Base-by-base conservation (phyloP, 2,888 invertebrate genomes). In the Papilio elwesi region DNA sequence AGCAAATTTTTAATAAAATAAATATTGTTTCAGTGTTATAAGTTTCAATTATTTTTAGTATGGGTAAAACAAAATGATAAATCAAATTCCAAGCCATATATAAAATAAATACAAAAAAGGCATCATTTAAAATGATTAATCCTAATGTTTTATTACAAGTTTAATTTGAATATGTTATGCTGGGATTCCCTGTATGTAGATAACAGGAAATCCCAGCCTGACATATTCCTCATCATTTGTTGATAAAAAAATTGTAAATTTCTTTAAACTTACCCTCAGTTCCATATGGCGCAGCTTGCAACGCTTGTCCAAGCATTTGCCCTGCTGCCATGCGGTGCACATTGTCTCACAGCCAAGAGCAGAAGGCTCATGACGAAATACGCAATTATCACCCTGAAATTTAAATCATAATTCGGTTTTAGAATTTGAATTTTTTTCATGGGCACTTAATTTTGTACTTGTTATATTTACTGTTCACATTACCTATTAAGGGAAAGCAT, bases 261-360 rank as follows among this genome's bases (percentile, higher is more conserved):
- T 16, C 48, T 69, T 67, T 47, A 66, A 68, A 85, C 93, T 87
- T 90, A 97, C 97, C 91, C 96, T 95, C 77, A 97, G 94, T 88
- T 97, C 97, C 97, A 97, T 97, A 88, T 98, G 98, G 82, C 98
- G 95, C 83, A 96, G 96, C 85, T 96, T 96, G 90, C 98, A 98
- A 80, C 96, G 95, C 81, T 95, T 95, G 83, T 96, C 96, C 53
- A 95, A 92, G 86, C 98, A 98, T 85, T 96, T 96, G 78, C 97
- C 97, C 87, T 96, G 96, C 85, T 96, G 96, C 98, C 98, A 98
- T 77, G 96, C 95, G 11, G 95, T 91, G 88, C 98, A 98, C 88
- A 97, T 96, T 1, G 96, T 96, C 93, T 97, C 97, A 85, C 96
- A 97, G 53, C 97, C 97, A 81, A 97, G 94, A 12, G 98, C 98